Evolutionary conservation across 2,113 vertebrate species (phyloP), one percentile per base, ranked within the genome.

Genomic region (Gasterosteus aculeatus): DNA sequence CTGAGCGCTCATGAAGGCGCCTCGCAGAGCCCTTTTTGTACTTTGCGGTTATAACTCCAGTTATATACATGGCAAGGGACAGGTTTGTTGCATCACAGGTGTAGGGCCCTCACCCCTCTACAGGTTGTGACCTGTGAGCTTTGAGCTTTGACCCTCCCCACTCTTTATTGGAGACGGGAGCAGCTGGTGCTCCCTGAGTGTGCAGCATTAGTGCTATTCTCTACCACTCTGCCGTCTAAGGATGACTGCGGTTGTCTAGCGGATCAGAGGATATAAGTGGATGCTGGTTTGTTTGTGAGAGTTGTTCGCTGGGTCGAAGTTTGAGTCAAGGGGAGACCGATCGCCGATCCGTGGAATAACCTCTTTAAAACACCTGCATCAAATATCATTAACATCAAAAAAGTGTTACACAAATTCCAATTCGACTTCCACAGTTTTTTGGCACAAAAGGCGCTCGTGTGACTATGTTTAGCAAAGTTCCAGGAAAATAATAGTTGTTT

Each of bases 121-220:
- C 84, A 89, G 82, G 82, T 77, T 88, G 65, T 87, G 84, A 89
- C 87, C 89, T 87, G 31, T 85, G 82, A 80, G 60, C 83, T 83
- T 64, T 87, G 77, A 82, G 56, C 71, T 79, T 62, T 82, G 85
- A 87, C 54, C 65, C 64, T 14, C 49, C 33, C 57, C 31, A 38
- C 33, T 69, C 85, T 90, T 88, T 86, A 84, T 75, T 84, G 68
- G 87, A 85, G 71, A 82, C 78, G 44, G n/a, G 56, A 86, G 87
- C 90, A 93, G 91, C 90, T 91, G 92, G 69, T 83, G 76, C 8
- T 2, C 75, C 59, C 82, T 16, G 77, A 83, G 4, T 10, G 53
- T 69, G 77, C 71, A 83, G 72, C 62, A 42, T 64, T 72, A 18
- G 57, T n/a, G 26, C 75, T 83, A 22, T 79, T 84, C 57, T 84